Evolutionary conservation across 2,888 invertebrate species (phyloP).

Genomic region (Calliopum simillimum): DNA sequence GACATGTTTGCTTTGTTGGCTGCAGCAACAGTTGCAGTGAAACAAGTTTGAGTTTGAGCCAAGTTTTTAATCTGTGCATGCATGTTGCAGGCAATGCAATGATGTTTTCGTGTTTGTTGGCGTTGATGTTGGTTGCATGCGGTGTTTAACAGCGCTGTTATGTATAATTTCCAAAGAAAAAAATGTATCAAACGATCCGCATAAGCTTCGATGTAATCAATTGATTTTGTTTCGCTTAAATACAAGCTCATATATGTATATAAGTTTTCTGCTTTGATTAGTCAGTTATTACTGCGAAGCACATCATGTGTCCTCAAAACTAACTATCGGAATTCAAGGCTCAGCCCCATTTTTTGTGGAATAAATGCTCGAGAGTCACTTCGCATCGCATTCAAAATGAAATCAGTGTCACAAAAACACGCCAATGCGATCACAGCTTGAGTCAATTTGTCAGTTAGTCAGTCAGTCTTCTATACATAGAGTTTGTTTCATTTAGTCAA

Average conservation of each 20-base stretch:
- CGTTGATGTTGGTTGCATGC: neutral
- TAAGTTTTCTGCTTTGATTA: too few species aligned
- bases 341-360: too few species aligned
- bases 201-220: conserved; percentile 2
- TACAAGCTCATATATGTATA: neutral
- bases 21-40: too few species aligned
- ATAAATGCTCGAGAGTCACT: too few species aligned
- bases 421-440: neutral
- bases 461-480: too few species aligned
- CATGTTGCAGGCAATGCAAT: neutral
- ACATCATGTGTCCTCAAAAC: too few species aligned
- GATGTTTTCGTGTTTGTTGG: neutral
- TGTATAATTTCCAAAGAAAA: too few species aligned
- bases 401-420: conserved; percentile 6
- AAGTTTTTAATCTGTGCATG: conserved; percentile 5
- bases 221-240: conserved; percentile 8
- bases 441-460: too few species aligned
- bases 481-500: too few species aligned
- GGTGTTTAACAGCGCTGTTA: conserved; percentile 7
- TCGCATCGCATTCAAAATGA: neutral
- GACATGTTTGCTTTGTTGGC: conserved; percentile 31
- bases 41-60: conserved; percentile 49
- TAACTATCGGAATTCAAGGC: too few species aligned
- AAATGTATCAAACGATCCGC: neutral
- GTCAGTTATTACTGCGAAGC: too few species aligned